Percentiles rank a stretch among this genome's conserved stretches.
Conservation (phyloP, 2,113 vertebrate genomes). For the Sakesphorus luctuosus region DNA sequence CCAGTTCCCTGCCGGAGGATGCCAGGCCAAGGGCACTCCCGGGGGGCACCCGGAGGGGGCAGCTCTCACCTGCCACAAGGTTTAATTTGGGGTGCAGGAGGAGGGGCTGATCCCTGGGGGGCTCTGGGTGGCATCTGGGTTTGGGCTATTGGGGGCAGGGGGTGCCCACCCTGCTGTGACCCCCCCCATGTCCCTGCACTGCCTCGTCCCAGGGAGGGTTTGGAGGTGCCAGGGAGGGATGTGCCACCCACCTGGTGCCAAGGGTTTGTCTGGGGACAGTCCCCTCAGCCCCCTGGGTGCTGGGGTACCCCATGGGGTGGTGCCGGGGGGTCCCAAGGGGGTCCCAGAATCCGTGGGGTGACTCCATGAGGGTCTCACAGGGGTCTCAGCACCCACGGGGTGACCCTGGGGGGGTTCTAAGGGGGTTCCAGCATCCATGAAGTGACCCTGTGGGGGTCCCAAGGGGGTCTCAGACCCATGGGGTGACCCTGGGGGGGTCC, state of each 20-base stretch:
- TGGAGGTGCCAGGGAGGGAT: neutral
- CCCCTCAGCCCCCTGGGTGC: rapidly evolving
- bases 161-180: rapidly evolving
- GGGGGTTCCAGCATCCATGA: rapidly evolving
- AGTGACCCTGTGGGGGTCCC: rapidly evolving
- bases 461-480: rapidly evolving
- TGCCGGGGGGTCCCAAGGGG: too few species aligned
- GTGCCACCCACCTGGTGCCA: neutral
- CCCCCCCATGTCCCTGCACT: rapidly evolving
- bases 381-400: rapidly evolving
- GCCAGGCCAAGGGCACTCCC: rapidly evolving
- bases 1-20: neutral
- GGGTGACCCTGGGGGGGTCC: too few species aligned
- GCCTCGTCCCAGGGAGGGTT: rapidly evolving
- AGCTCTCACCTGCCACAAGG: rapidly evolving
- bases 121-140: rapidly evolving
- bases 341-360: rapidly evolving
- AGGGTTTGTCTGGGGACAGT: rapidly evolving
- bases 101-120: neutral
- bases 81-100: neutral
- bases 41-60: rapidly evolving
- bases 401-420: rapidly evolving
- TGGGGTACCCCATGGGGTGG: rapidly evolving
- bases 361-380: neutral
- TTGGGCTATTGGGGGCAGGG: neutral